phyloP scores from a whole-genome alignment of 2,888 invertebrate genomes.

The Cerceris ruficornis region DNA sequence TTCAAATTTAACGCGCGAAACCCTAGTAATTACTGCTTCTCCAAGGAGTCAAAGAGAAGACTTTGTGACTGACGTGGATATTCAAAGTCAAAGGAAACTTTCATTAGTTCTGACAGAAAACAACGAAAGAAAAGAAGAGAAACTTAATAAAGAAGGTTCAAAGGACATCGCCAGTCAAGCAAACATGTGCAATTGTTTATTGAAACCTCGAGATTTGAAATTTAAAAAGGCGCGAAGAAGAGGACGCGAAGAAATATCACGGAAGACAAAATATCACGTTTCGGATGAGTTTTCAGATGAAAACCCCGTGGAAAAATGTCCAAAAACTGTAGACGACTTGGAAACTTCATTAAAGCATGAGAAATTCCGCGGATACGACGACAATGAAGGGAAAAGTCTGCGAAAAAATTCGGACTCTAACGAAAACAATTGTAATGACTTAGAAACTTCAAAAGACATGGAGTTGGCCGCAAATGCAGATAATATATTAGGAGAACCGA shows the following conservation, averaged over 20 bases:
- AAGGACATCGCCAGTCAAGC: constrained; percentile 26
- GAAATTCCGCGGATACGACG: too few relatives aligned
- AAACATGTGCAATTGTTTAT: constrained; percentile 21
- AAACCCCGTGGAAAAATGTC: too few relatives aligned
- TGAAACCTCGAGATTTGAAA: not conserved
- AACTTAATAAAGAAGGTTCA: not conserved
- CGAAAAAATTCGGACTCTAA: too few relatives aligned
- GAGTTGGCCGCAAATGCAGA: not conserved
- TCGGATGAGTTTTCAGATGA: too few relatives aligned
- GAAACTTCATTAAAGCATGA: too few relatives aligned
- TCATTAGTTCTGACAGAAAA: not conserved
- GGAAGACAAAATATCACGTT: not conserved
- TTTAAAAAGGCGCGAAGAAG: not conserved
- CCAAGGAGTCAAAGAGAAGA: too few relatives aligned
- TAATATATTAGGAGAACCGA: not conserved
- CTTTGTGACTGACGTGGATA: too few relatives aligned
- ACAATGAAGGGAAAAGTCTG: too few relatives aligned
- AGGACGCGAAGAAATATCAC: not conserved
- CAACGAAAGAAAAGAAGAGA: not conserved
- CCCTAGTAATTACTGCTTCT: too few relatives aligned
- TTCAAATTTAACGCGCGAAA: too few relatives aligned
- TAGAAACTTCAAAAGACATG: not conserved
- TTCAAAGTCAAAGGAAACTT: not conserved
- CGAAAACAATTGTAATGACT: not conserved
- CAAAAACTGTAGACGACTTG: too few relatives aligned